These are phyloP conservation scores for Zonitis immaculata DNA, from an alignment of 2,888 invertebrate species.

Conservation along the genomic window DNA sequence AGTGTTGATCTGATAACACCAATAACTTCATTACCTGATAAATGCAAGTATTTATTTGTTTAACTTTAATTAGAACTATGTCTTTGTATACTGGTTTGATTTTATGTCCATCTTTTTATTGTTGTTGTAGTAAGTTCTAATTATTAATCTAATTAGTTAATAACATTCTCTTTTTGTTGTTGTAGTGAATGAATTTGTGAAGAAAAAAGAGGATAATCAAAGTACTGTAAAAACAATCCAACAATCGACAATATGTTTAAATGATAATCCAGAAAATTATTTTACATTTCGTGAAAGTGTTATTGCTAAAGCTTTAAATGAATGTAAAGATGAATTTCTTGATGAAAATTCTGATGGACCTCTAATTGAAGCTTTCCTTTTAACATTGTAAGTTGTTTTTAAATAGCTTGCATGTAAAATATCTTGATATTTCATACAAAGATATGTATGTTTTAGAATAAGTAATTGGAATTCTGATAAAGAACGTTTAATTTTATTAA, in stretches of 20 bases:
- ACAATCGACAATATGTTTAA: slow-evolving; percentile 25
- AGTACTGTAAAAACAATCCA: slow-evolving; percentile 18
- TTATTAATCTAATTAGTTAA: neutral
- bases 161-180: slow-evolving; percentile 7
- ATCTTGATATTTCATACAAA: no score
- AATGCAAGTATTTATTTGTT: slow-evolving; percentile 36
- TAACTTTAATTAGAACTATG: slow-evolving; percentile 20
- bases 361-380: slow-evolving; percentile 69
- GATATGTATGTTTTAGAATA: slow-evolving; percentile 73
- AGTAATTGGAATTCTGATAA: slow-evolving; percentile 85
- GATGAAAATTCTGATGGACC: slow-evolving; percentile 66
- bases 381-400: slow-evolving; percentile 52
- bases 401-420: no score
- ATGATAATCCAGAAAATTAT: slow-evolving; percentile 61
- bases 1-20: slow-evolving; percentile 41
- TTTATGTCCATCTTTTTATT: slow-evolving; percentile 31
- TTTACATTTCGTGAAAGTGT: slow-evolving; percentile 71
- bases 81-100: slow-evolving; percentile 36
- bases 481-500: slow-evolving; percentile 71
- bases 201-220: slow-evolving; percentile 29
- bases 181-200: slow-evolving; percentile 40
- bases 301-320: slow-evolving; percentile 66
- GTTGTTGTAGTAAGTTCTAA: slow-evolving; percentile 25
- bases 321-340: slow-evolving; percentile 61
- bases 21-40: slow-evolving; percentile 40